Evolutionary conservation across 2,797 vertebrate genomes (phyloP).

Genomic region (Pogonophryne albipinna): DNA sequence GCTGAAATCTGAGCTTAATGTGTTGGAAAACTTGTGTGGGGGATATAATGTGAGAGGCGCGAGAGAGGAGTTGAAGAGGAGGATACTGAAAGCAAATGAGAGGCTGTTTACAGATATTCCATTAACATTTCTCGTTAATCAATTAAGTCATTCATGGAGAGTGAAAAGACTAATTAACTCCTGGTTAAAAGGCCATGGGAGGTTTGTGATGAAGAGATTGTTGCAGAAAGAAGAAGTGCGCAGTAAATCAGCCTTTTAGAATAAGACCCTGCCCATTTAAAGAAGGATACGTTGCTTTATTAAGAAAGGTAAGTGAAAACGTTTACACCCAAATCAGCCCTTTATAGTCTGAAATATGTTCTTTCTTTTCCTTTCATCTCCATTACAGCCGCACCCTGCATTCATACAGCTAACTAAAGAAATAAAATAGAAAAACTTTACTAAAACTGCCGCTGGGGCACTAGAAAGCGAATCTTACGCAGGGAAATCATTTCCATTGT

Average conservation of each 20-base stretch:
- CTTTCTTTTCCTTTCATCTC: conserved; percentile 1
- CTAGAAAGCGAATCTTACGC: too few species aligned
- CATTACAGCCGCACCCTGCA: too few species aligned
- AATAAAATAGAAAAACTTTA: too few species aligned
- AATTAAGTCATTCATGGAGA: conserved; percentile 76
- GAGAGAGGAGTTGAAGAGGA: conserved; percentile 41
- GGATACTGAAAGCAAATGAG: conserved; percentile 60
- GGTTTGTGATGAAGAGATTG: conserved; percentile 24
- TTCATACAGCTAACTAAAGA: too few species aligned
- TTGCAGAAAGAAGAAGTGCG: conserved; percentile 15
- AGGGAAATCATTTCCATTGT: too few species aligned
- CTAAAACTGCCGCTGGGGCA: too few species aligned
- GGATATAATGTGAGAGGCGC: conserved; percentile 32
- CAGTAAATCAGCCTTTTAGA: conserved; percentile 22
- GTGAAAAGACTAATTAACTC: conserved; percentile 81
- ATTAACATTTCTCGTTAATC: conserved; percentile 71
- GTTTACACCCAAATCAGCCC: neutral
- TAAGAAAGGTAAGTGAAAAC: neutral
- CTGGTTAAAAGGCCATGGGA: conserved; percentile 57
- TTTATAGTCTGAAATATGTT: neutral
- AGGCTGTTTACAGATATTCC: conserved; percentile 74
- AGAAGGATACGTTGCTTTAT: neutral
- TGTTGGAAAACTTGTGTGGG: conserved; percentile 51
- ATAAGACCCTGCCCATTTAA: conserved; percentile 20
- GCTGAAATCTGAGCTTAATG: conserved; percentile 48